Conservation (phyloP, 2,113 vertebrate species). For the Marcusenius ussheri region DNA sequence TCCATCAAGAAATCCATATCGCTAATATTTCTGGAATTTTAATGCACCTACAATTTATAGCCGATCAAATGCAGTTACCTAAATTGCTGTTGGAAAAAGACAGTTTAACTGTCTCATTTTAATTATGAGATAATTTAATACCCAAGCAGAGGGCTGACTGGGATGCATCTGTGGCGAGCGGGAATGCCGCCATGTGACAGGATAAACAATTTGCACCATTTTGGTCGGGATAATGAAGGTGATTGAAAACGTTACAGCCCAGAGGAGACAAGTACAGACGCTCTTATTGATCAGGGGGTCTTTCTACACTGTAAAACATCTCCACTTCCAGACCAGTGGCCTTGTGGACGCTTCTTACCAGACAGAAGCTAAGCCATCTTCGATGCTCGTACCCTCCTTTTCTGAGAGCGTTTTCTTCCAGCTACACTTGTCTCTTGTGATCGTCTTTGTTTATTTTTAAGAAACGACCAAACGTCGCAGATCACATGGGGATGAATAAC, state of each 20-base stretch:
- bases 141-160: conserved; percentile 69
- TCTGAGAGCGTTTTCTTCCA: neutral
- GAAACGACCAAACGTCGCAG: neutral
- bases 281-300: neutral
- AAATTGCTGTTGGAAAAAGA: conserved; percentile 98
- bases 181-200: conserved; percentile 63
- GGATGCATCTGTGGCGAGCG: conserved; percentile 73
- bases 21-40: conserved; percentile 97
- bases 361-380: neutral
- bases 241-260: conserved; percentile 66
- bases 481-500: conserved; percentile 43
- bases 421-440: neutral
- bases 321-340: neutral
- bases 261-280: conserved; percentile 57
- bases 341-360: neutral
- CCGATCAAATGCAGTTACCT: conserved; percentile 96
- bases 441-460: neutral
- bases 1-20: conserved; percentile 91
- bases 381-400: neutral
- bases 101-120: conserved; percentile 98
- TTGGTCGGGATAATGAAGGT: conserved; percentile 69
- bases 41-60: conserved; percentile 96
- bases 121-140: conserved; percentile 96
- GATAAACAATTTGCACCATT: conserved; percentile 78
- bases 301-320: neutral